phyloP scores from a whole-genome alignment of 2,888 invertebrate genomes.

The Boloria selene region DNA sequence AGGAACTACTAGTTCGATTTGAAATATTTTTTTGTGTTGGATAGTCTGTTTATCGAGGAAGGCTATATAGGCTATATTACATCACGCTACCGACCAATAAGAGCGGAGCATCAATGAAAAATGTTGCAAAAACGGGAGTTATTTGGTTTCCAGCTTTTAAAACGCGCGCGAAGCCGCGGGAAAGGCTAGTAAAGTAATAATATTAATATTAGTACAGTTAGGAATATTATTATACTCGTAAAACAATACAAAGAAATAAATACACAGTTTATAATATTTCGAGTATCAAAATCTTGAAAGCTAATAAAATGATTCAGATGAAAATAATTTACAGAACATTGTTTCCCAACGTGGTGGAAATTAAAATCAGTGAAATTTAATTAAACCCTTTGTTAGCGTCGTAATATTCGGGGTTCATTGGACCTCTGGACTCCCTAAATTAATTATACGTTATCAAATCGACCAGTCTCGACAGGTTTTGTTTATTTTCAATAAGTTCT shows the following conservation, averaged over 20 bases:
- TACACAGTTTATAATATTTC: background rate
- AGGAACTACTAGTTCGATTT: no score
- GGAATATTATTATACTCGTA: no score
- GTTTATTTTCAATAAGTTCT: constrained; percentile 42
- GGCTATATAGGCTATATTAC: no score
- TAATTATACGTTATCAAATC: constrained; percentile 72
- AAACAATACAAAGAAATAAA: background rate
- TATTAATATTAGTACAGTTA: no score
- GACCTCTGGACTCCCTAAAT: constrained; percentile 54
- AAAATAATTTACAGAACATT: constrained; percentile 35
- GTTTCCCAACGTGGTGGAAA: constrained; percentile 40
- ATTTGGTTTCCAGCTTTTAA: no score
- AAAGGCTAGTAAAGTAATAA: no score
- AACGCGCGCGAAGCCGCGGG: no score
- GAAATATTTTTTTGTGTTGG: no score
- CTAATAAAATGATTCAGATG: constrained; percentile 37
- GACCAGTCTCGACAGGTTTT: constrained; percentile 55
- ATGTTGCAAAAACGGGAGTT: no score
- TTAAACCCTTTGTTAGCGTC: constrained; percentile 60
- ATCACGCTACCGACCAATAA: no score
- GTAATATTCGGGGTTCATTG: constrained; percentile 57
- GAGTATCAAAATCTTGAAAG: constrained; percentile 23
- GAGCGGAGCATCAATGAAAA: no score
- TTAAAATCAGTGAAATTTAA: constrained; percentile 62
- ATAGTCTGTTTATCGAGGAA: no score